Percentiles rank a stretch among this genome's conserved stretches.
These are phyloP conservation scores for Triops longicaudatus DNA, from an alignment of 1,140 invertebrate genomes.

Conservation along the genomic window DNA sequence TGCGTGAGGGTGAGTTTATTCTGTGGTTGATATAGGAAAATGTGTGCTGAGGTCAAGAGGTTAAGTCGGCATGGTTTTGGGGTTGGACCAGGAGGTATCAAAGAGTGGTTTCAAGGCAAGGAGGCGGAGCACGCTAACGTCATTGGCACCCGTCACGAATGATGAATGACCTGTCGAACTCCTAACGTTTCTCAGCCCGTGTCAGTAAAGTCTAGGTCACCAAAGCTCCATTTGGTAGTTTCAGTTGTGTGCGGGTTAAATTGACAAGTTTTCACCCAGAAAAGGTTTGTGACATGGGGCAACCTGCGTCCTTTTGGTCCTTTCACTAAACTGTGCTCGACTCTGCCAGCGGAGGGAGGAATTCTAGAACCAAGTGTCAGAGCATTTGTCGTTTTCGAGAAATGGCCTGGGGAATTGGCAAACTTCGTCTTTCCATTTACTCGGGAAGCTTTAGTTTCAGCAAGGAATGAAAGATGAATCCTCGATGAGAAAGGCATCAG, in stretches of 20 bases:
- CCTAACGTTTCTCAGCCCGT: not conserved
- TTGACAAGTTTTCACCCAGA: not conserved
- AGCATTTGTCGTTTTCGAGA: not conserved
- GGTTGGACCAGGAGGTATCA: not conserved
- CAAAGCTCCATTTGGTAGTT: not conserved
- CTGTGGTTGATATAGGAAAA: not conserved
- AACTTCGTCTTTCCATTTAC: not conserved
- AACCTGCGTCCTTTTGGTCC: slow-evolving; percentile 5
- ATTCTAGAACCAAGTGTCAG: not conserved
- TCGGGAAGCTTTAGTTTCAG: not conserved
- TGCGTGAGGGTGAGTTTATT: not conserved
- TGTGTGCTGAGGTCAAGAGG: slow-evolving; percentile 4
- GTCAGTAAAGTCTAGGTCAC: not conserved
- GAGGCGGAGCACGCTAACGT: slow-evolving; percentile 4
- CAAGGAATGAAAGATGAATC: not conserved
- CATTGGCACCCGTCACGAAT: slow-evolving; percentile 13
- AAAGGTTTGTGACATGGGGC: not conserved
- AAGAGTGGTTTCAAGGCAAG: not conserved
- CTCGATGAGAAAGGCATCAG: not conserved
- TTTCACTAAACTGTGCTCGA: not conserved
- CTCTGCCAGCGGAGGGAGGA: not conserved
- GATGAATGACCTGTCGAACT: not conserved
- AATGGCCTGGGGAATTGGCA: not conserved
- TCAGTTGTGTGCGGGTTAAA: not conserved
- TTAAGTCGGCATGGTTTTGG: not conserved